Evolutionary conservation across 1,140 invertebrate species (phyloP).

Genomic region (Calosoma granatense): DNA sequence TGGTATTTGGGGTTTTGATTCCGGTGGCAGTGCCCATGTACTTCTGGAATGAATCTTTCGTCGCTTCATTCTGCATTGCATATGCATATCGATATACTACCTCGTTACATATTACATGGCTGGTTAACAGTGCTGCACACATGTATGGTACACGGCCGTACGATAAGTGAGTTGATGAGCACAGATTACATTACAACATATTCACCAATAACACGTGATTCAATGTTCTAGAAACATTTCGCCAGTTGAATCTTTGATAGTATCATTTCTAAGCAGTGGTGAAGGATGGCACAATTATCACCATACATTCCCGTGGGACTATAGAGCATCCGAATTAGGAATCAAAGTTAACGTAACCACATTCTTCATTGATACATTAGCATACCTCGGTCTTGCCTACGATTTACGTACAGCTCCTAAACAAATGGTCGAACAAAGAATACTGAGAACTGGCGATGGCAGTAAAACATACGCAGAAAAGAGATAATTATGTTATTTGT

Average conservation of each 20-base stretch:
- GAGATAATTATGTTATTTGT: no score
- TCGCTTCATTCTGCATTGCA: constrained; percentile 41
- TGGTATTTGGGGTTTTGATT: constrained; percentile 53
- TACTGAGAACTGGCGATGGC: constrained; percentile 58
- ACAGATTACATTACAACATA: no score
- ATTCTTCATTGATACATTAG: constrained; percentile 69
- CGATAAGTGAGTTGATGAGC: constrained; percentile 51
- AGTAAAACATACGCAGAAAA: no score
- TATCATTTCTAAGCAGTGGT: constrained; percentile 39
- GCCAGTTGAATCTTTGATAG: constrained; percentile 43
- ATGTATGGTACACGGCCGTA: constrained; percentile 54
- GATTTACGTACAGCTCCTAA: constrained; percentile 62
- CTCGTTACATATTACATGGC: constrained; percentile 56
- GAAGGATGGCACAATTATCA: constrained; percentile 88
- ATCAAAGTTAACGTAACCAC: constrained; percentile 67
- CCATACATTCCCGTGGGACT: constrained; percentile 76
- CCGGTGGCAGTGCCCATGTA: constrained; percentile 59
- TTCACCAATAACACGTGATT: background rate
- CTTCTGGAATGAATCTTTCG: constrained; percentile 56
- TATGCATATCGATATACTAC: constrained; percentile 50
- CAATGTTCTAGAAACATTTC: constrained; percentile 18
- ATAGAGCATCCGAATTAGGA: constrained; percentile 55
- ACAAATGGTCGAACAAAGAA: constrained; percentile 51
- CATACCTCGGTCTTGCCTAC: constrained; percentile 59
- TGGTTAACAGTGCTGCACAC: constrained; percentile 63